Base-by-base conservation (phyloP, 2,113 vertebrate genomes). In the Aegypius monachus region DNA sequence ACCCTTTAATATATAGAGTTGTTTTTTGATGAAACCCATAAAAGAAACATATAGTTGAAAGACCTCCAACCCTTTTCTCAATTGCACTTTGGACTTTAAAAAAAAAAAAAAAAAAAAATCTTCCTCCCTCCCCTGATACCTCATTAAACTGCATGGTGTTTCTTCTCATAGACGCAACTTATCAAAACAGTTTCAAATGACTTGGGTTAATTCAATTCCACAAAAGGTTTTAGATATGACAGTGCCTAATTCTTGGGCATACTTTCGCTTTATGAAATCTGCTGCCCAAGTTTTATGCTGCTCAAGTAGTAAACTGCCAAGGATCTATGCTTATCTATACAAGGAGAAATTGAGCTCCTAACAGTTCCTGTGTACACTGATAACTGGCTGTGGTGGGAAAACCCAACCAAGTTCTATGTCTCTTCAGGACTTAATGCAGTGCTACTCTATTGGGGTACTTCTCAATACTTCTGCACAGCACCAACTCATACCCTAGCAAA, bases 71-170 rank as follows among this genome's bases (percentile, higher is more conserved):
- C 4, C 16, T 66, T 81, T 87, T n/a, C 42, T 81, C 29, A 88
- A 78, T 55, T 58, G 11, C 20, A 92, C 26, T 85, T 90, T 12
- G 8, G 26, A 79, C 15, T 23, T 48, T 52, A 2, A 48, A 48
- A 23, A 13, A 53, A 53, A 52, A 23, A 92, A 84, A 68, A 83
- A 58, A 22, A 1, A 29, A 58, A 86, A 74, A 43, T 77, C 31
- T 80, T 80, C 22, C 20, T 70, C 7, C 20, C 16, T 88, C 38
- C 21, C 25, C 29, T 61, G 29, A 62, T 72, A 32, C 5, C 10
- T 95, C 38, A 80, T 83, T 94, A 70, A 86, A 47, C n/a, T 50
- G 22, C n/a, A 86, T 77, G 66, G 17, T 88, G 13, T 85, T 88
- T 95, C 40, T 91, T 19, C 42, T 79, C 53, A 68, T 53, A 74